Percentiles rank a stretch among this genome's conserved stretches.
Conservation (phyloP, 2,888 invertebrate genomes). For the Dascillus cervinus region DNA sequence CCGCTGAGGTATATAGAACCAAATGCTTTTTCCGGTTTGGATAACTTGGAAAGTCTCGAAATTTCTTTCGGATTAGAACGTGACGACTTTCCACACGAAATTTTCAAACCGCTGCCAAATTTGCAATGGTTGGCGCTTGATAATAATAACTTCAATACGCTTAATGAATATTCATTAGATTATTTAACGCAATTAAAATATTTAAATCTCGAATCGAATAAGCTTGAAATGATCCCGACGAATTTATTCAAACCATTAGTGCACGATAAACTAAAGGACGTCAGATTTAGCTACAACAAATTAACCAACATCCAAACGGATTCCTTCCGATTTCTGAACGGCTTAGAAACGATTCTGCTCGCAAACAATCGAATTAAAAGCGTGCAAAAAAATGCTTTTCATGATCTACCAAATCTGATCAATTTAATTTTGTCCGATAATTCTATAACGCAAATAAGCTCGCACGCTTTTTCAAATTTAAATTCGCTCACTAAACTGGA, state of each 20-base stretch:
- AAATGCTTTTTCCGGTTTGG: slow-evolving; percentile 71
- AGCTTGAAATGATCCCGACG: slow-evolving; percentile 61
- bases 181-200: slow-evolving; percentile 65
- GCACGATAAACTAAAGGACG: slow-evolving; percentile 66
- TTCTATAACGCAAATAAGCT: slow-evolving; percentile 63
- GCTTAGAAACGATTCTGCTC: slow-evolving; percentile 69
- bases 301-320: slow-evolving; percentile 58
- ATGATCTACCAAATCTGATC: slow-evolving; percentile 67
- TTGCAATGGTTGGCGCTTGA: slow-evolving; percentile 80
- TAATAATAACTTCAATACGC: slow-evolving; percentile 74
- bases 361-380: slow-evolving; percentile 69
- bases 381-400: slow-evolving; percentile 65
- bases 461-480: slow-evolving; percentile 66
- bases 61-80: slow-evolving; percentile 78
- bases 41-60: slow-evolving; percentile 72
- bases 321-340: slow-evolving; percentile 65
- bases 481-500: slow-evolving; percentile 71
- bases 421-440: slow-evolving; percentile 81
- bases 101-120: slow-evolving; percentile 64
- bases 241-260: slow-evolving; percentile 61
- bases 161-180: slow-evolving; percentile 64
- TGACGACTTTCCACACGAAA: slow-evolving; percentile 69
- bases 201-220: slow-evolving; percentile 80
- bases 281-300: slow-evolving; percentile 76
- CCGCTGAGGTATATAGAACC: slow-evolving; percentile 75